Evolutionary conservation across 2,888 invertebrate species (phyloP), one percentile per base, ranked within the genome.

Genomic region (Sthenelais limicola): DNA sequence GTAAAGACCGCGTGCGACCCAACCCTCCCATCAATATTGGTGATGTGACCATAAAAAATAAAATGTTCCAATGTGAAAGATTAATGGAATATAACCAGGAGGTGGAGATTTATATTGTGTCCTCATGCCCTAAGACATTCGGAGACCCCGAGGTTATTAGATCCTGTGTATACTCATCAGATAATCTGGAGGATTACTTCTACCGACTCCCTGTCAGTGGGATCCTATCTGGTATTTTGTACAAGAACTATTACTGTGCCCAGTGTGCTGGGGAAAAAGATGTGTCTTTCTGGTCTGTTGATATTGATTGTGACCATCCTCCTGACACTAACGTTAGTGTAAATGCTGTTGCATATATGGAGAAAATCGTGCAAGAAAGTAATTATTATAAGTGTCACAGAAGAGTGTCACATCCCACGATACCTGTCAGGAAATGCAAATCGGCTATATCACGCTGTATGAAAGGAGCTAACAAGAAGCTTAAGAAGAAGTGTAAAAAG

Each of bases 241-340:
- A 80, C 75, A 74, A 75, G 33, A 84, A 83, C 62, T 58, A 73
- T 52, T 78, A 79, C 68, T 84, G 84, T 73, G 84, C 84, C 7
- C 47, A 76, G 7, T 84, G 84, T 68, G 74, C 82, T 66, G 62
- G 72, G n/a, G 80, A 77, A 26, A 32, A 62, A 35, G 67, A 76
- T 28, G 18, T 76, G 0, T 49, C 70, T 24, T 77, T 74, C 49
- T 78, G 77, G 79, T 21, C 43, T 18, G 66, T 69, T n/a, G 47
- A 49, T 30, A 28, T 71, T 9, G 71, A 58, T 28, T 71, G 71
- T 35, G 62, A 35, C 38, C 52, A 38, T 9, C 56, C 70, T 1
- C 68, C 68, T 1, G 51, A 51, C 21, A 52, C 26, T 33, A 68
- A 68, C 28, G 52, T 51, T 15, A 51, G 32, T 21, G 9, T 26